A percentile compares a stretch with the other conserved stretches of the same genome.
Conservation (phyloP, 2,888 invertebrate genomes). For the Chouioia cunea region DNA sequence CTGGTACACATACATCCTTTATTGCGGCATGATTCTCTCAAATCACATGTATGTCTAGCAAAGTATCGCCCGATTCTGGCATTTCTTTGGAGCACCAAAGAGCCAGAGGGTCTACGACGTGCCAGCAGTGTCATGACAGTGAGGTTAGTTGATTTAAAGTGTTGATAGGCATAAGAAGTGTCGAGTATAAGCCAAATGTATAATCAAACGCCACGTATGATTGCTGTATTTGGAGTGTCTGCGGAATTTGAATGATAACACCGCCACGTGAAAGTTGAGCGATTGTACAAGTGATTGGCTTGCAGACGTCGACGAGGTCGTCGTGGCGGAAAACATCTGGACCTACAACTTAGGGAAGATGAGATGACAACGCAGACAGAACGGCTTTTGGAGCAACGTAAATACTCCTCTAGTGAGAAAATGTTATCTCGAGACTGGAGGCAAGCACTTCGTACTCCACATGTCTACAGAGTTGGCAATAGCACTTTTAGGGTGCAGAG, state of each 20-base stretch:
- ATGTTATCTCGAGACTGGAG: slow-evolving; percentile 82
- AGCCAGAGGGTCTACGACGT: no score
- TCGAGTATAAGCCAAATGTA: not conserved
- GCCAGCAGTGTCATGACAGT: not conserved
- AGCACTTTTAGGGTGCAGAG: slow-evolving; percentile 87
- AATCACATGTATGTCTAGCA: no score
- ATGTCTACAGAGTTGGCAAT: slow-evolving; percentile 90
- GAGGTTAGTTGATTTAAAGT: slow-evolving; percentile 22
- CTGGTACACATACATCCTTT: no score
- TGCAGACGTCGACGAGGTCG: slow-evolving; percentile 3
- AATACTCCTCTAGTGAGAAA: slow-evolving; percentile 6
- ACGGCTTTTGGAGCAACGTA: slow-evolving; percentile 6
- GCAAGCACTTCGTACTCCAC: slow-evolving; percentile 86
- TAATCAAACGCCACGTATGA: not conserved
- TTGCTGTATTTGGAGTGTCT: not conserved
- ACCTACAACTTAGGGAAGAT: not conserved
- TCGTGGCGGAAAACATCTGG: not conserved
- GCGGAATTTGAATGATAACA: not conserved
- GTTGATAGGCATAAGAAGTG: not conserved
- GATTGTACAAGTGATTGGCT: not conserved
- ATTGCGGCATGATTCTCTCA: no score
- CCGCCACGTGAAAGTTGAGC: not conserved
- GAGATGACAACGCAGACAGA: slow-evolving; percentile 15
- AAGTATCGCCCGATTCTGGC: no score
- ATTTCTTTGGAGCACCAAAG: no score